phyloP scores from a whole-genome alignment of 2,888 invertebrate genomes.

The Acleris literana region DNA sequence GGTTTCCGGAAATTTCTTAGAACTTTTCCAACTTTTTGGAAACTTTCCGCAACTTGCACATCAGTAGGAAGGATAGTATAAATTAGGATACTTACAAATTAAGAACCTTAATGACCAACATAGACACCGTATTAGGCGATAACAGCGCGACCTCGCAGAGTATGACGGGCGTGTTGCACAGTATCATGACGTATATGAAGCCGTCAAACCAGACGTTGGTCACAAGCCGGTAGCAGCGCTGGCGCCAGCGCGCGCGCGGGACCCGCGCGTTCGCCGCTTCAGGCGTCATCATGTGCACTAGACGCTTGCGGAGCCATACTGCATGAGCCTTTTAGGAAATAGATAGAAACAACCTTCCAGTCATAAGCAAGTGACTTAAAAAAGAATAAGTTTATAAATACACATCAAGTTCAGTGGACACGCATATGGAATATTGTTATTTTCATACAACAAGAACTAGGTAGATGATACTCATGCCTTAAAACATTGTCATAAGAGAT shows the following conservation, averaged over 20 bases:
- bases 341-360: too few species aligned
- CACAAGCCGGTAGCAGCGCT: conserved; percentile 63
- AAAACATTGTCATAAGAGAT: too few species aligned
- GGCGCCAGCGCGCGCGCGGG: conserved; percentile 64
- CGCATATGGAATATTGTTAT: too few species aligned
- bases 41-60: too few species aligned
- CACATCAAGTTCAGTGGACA: too few species aligned
- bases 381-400: too few species aligned
- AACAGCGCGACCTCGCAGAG: conserved; percentile 65
- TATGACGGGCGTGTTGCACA: conserved; percentile 74
- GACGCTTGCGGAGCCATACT: conserved; percentile 70
- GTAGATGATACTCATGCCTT: too few species aligned
- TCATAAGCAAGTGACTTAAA: too few species aligned
- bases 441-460: too few species aligned
- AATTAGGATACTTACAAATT: conserved; percentile 65
- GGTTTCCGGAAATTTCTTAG: too few species aligned
- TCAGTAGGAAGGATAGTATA: too few species aligned
- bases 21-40: too few species aligned
- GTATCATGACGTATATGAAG: conserved; percentile 69
- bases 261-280: conserved; percentile 59
- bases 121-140: conserved; percentile 45
- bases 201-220: conserved; percentile 73
- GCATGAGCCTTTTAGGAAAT: conserved; percentile 59
- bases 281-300: conserved; percentile 68
- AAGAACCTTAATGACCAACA: conserved; percentile 59